phyloP scores from a whole-genome alignment of 2,113 vertebrate species.

The Muscicapa adusta region DNA sequence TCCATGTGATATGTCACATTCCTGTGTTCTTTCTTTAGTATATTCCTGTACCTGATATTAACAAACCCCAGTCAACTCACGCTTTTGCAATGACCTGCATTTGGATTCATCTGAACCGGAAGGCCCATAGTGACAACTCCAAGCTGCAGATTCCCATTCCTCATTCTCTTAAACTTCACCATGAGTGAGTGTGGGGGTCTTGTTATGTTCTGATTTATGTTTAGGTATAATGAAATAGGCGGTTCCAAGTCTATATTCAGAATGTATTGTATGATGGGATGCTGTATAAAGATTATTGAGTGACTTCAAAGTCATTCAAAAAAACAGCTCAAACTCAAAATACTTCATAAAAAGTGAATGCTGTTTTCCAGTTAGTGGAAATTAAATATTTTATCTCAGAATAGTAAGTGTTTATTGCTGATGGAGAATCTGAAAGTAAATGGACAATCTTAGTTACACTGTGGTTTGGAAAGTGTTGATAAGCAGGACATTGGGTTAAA shows the following conservation, averaged over 20 bases:
- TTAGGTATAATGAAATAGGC: neutral
- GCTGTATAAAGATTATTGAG: neutral
- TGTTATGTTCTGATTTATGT: neutral
- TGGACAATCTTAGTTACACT: neutral
- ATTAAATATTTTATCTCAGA: neutral
- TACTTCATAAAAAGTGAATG: neutral
- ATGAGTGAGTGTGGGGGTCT: slow-evolving; percentile 81
- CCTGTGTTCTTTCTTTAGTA: slow-evolving; percentile 74
- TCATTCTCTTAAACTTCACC: slow-evolving; percentile 94
- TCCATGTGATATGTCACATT: neutral
- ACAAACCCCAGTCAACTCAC: slow-evolving; percentile 97
- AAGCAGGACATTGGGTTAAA: neutral
- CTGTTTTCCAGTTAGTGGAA: neutral
- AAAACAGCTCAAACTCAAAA: neutral
- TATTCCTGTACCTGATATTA: slow-evolving; percentile 98
- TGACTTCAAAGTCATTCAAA: neutral
- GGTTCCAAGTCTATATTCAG: neutral
- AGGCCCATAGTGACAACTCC: slow-evolving; percentile 95
- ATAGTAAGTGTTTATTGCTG: neutral
- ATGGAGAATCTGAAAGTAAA: neutral
- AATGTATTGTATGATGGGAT: neutral
- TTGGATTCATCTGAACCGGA: slow-evolving; percentile 98
- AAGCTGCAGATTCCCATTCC: slow-evolving; percentile 97
- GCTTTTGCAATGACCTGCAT: slow-evolving; percentile 99
- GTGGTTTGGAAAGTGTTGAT: neutral